Conservation (phyloP, 2,113 vertebrate genomes). For the Phainopepla nitens region DNA sequence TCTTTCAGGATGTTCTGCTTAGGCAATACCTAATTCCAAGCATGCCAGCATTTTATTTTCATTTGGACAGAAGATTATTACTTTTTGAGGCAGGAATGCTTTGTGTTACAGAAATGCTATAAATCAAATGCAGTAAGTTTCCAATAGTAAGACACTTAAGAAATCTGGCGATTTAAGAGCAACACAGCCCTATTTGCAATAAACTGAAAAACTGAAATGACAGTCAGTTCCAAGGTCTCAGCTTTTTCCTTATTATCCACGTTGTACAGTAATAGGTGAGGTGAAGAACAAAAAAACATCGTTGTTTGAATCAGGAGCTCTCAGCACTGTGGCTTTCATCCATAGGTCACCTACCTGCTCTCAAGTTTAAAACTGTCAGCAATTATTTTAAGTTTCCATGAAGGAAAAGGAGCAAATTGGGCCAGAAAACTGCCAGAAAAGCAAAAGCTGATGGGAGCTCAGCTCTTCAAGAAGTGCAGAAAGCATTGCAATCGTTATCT, state of each 20-base stretch:
- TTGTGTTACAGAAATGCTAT: background rate
- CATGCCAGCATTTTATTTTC: background rate
- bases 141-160: background rate
- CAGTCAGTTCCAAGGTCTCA: background rate
- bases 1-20: background rate
- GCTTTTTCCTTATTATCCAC: background rate
- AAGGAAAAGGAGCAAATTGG: background rate
- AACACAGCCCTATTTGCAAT: background rate
- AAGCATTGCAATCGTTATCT: background rate
- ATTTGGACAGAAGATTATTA: background rate
- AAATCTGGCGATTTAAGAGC: background rate
- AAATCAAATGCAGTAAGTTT: background rate
- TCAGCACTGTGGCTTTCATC: conserved; percentile 2
- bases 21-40: background rate
- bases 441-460: background rate
- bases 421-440: background rate
- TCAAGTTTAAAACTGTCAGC: conserved; percentile 4
- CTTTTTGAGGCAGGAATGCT: background rate
- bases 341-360: background rate
- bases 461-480: background rate
- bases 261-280: conserved; percentile 32
- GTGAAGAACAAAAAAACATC: background rate
- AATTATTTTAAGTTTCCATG: background rate
- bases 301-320: conserved; percentile 4
- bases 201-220: conserved; percentile 4